Evolutionary conservation across 2,797 vertebrate genomes (phyloP).

Genomic region (Intellagama lesueurii): DNA sequence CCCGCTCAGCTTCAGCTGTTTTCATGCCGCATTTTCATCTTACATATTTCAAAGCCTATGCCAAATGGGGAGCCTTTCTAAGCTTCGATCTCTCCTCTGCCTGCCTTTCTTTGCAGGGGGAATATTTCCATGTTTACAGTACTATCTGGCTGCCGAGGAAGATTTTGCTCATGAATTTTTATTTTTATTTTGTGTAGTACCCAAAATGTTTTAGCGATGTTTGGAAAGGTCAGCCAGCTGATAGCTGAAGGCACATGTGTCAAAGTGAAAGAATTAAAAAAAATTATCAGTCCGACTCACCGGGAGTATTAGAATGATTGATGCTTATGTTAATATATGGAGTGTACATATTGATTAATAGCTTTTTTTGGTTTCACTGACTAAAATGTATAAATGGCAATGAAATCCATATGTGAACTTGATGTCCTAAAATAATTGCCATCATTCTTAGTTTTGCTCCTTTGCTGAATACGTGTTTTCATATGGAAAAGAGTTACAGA

Average conservation of each 20-base stretch:
- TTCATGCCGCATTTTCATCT: constrained; percentile 32
- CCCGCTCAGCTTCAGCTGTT: constrained; percentile 45
- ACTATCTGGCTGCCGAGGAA: constrained; percentile 56
- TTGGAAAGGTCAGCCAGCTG: constrained; percentile 65
- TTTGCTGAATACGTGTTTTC: constrained; percentile 69
- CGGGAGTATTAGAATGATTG: constrained; percentile 78
- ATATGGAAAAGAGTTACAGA: constrained; percentile 56
- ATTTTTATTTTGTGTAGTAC: constrained; percentile 36
- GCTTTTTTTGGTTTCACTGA: constrained; percentile 73
- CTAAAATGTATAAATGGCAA: constrained; percentile 76
- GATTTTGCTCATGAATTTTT: constrained; percentile 61
- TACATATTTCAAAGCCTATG: constrained; percentile 33
- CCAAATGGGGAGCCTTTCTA: background rate
- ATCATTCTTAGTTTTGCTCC: constrained; percentile 69
- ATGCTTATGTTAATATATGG: constrained; percentile 79
- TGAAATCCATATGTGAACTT: constrained; percentile 80
- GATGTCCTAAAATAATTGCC: constrained; percentile 71
- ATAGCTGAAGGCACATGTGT: constrained; percentile 72
- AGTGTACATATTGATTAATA: constrained; percentile 80
- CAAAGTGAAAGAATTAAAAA: constrained; percentile 71
- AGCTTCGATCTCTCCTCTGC: background rate
- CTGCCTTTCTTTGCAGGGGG: constrained; percentile 25
- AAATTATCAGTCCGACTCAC: constrained; percentile 71
- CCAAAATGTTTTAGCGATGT: constrained; percentile 61
- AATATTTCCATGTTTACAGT: background rate